Evolutionary conservation across 2,888 invertebrate species (phyloP), one percentile per base, ranked within the genome.

Genomic region (Parasteatoda lunata): DNA sequence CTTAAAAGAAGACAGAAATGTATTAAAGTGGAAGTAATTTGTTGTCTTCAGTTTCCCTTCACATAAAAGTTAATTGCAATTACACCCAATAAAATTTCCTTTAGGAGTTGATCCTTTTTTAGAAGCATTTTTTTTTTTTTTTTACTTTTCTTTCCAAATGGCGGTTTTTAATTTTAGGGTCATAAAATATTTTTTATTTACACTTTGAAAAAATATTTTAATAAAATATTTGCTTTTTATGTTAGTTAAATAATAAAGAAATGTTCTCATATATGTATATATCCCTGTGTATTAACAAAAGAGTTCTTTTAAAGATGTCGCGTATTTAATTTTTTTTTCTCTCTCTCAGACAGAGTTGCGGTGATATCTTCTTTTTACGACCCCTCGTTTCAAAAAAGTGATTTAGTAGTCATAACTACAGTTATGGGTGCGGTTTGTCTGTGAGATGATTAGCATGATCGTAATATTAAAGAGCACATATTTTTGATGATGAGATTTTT

Each of bases 281-380:
- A 11, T 54, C 4, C 9, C 13, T 13, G 54, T 8, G 54, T 13
- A 3, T 13, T 54, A 8, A 54, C 13, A 54, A 54, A 54, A 30
- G 13, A 54, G 54, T 54, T 11, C 54, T 54, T 13, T 11, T 11
- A 13, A 54, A 54, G 54, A 54, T 54, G 54, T 54, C 54, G 8
- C 13, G 13, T 11, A 1, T 30, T n/a, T n/a, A n/a, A n/a, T n/a
- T 8, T 11, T 64, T 75, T 75, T 64, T 75, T 64, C 48, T 64
- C 11, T 64, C 64, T 48, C 59, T 75, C n/a, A 15, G n/a, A 8
- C 48, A 64, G 15, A 75, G 64, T 75, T 75, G 75, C 75, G 75
- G n/a, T 48, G 59, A 8, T 45, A n/a, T 47, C 47, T 75, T 64
- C 64, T 30, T 54, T 54, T 54, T 54, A 54, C 54, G 54, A 54